phyloP scores from a whole-genome alignment of 92 coral and sea anemone species.

The Palythoa heliodiscus region DNA sequence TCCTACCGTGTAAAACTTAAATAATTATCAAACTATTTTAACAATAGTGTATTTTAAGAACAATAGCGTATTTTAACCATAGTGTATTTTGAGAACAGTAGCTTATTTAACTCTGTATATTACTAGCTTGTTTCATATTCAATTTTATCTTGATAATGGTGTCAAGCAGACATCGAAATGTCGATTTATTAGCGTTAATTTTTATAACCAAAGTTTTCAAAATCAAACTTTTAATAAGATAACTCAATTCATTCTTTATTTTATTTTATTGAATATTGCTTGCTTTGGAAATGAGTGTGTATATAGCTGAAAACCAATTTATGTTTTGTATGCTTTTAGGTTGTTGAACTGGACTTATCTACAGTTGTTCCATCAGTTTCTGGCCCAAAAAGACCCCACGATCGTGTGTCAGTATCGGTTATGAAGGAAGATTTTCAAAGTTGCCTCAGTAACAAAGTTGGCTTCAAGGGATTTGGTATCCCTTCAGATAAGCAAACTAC shows the following conservation, averaged over 20 bases:
- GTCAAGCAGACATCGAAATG: no score
- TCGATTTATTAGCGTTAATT: no score
- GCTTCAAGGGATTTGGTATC: constrained; percentile 98
- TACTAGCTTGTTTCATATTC: no score
- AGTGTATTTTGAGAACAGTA: no score
- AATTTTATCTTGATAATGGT: no score
- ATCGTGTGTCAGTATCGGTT: constrained; percentile 79
- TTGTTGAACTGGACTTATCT: constrained; percentile 86
- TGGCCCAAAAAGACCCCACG: constrained; percentile 98
- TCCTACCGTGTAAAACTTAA: no score
- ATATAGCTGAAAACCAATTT: background rate
- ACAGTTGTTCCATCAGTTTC: constrained; percentile 91
- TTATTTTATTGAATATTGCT: background rate
- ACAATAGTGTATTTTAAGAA: no score
- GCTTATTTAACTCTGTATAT: no score
- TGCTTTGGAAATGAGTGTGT: background rate
- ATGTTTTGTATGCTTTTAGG: constrained; percentile 35
- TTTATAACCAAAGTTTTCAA: no score
- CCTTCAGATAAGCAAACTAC: constrained; percentile 75
- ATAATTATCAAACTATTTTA: no score
- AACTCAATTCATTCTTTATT: background rate
- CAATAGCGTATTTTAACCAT: no score
- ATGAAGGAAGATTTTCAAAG: constrained; percentile 87
- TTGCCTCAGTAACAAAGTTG: constrained; percentile 87
- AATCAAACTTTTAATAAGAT: no score